phyloP scores from a whole-genome alignment of 2,113 vertebrate species.

The Pithys albifrons region DNA sequence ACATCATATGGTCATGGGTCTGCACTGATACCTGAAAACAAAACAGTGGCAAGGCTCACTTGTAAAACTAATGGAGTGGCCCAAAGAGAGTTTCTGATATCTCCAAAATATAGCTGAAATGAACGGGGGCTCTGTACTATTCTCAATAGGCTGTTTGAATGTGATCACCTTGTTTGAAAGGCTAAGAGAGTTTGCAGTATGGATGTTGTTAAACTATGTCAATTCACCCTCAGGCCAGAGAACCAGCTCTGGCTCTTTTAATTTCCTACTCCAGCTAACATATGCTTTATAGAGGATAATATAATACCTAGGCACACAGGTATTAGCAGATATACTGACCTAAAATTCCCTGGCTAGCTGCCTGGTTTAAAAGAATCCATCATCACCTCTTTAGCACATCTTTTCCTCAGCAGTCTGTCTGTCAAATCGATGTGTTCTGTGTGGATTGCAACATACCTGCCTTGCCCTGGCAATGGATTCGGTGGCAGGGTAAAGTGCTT shows the following conservation, averaged over 20 bases:
- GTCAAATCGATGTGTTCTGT: background rate
- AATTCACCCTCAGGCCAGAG: background rate
- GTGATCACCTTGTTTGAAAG: background rate
- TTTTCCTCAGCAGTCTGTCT: background rate
- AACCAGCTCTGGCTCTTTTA: background rate
- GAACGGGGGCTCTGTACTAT: background rate
- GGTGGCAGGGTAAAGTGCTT: background rate
- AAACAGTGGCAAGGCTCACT: background rate
- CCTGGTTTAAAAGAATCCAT: background rate
- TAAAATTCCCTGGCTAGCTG: background rate
- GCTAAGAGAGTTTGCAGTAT: background rate
- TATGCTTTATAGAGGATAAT: background rate
- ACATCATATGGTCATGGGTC: background rate
- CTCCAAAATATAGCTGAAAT: background rate
- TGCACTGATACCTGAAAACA: background rate
- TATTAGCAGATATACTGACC: background rate
- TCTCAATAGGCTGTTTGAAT: background rate
- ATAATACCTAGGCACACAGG: background rate
- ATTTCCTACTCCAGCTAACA: background rate
- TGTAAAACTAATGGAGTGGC: background rate
- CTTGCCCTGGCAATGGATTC: background rate
- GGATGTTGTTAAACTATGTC: background rate
- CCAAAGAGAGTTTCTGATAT: background rate
- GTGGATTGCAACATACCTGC: rapidly evolving
- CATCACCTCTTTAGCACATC: background rate